phyloP scores from a whole-genome alignment of 2,113 vertebrate genomes.

The Planiliza haematocheilus region DNA sequence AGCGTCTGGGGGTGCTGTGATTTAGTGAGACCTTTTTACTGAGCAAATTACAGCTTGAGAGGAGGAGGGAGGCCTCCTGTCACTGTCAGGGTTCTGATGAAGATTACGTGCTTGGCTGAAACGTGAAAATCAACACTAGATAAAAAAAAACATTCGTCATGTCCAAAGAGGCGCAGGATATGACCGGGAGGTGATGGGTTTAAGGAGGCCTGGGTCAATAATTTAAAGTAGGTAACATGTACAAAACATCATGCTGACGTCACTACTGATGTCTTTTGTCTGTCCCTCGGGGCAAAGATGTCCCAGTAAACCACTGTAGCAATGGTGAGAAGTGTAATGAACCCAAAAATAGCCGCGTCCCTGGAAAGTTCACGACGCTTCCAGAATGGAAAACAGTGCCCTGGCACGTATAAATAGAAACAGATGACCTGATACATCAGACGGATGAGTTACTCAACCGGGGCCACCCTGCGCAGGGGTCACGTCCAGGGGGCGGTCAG shows the following conservation, averaged over 20 bases:
- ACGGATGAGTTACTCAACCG: conserved; percentile 52
- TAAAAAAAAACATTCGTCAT: neutral
- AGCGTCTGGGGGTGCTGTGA: conserved; percentile 11
- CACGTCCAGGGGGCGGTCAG: conserved; percentile 28
- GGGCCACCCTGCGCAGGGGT: conserved; percentile 37
- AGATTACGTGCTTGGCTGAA: conserved; percentile 5
- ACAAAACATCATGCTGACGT: neutral
- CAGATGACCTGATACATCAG: conserved; percentile 55
- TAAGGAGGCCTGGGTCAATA: too few species aligned
- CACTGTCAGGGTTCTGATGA: conserved; percentile 9
- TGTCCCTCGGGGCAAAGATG: neutral
- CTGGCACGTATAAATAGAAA: conserved; percentile 53
- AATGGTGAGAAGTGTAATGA: neutral
- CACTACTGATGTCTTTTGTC: neutral
- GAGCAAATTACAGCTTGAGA: conserved; percentile 46
- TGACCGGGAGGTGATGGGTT: neutral
- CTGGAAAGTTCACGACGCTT: conserved; percentile 23
- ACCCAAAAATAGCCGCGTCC: conserved; percentile 1
- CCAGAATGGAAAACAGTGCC: conserved; percentile 19
- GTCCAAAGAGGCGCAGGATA: neutral
- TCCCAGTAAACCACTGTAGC: neutral
- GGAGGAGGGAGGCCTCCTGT: conserved; percentile 8
- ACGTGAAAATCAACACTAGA: conserved; percentile 19
- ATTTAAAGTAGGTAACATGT: neutral
- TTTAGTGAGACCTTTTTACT: conserved; percentile 39